Conservation (phyloP, 2,113 vertebrate genomes). For the Synodontis membranacea region DNA sequence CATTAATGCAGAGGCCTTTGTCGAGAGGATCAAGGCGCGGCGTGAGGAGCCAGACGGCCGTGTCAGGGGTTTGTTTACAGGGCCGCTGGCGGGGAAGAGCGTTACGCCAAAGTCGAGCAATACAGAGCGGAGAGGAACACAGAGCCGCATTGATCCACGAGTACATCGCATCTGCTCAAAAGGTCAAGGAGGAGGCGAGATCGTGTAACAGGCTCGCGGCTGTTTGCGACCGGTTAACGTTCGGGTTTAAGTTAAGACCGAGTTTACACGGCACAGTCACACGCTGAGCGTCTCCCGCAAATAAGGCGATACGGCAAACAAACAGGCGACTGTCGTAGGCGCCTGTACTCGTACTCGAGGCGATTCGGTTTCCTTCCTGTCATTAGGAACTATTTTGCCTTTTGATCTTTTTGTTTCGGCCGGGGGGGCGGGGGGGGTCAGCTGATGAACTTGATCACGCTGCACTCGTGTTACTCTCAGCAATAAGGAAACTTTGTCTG, state of each 20-base stretch:
- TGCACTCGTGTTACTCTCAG: neutral
- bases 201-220: neutral
- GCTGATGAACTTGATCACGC: neutral
- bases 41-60: neutral
- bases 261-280: neutral
- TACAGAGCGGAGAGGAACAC: neutral
- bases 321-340: neutral
- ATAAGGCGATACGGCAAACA: neutral
- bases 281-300: neutral
- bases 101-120: neutral
- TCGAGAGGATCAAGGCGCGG: neutral
- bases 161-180: neutral
- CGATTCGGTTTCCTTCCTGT: slow-evolving; percentile 7
- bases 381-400: slow-evolving; percentile 3
- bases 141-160: neutral
- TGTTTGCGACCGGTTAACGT: neutral
- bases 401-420: slow-evolving; percentile 3
- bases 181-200: slow-evolving; percentile 5
- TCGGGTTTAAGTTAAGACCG: neutral
- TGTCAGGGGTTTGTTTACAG: slow-evolving; percentile 23
- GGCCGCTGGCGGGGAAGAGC: slow-evolving; percentile 4
- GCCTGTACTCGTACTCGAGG: neutral
- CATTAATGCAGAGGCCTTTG: neutral
- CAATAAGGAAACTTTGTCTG: neutral
- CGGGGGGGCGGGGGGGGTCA: no score